Percentiles rank a stretch among this genome's conserved stretches.
Conservation (phyloP, 1,140 invertebrate species). For the Limonius californicus region DNA sequence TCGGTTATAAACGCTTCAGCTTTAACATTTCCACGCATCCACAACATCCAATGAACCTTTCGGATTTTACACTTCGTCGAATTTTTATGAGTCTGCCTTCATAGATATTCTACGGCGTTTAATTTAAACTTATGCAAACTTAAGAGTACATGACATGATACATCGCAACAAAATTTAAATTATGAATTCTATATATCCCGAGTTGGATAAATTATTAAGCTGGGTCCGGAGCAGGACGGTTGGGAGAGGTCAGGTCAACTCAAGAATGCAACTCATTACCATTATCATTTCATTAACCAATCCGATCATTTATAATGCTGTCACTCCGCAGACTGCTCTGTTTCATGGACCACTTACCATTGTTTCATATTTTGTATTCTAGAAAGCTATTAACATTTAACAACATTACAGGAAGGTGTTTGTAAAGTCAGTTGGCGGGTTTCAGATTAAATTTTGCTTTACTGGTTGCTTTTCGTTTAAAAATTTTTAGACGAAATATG, state of each 20-base stretch:
- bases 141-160: slow-evolving; percentile 2
- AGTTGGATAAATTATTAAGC: slow-evolving; percentile 26
- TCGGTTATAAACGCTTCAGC: no score
- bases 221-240: slow-evolving; percentile 19
- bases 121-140: slow-evolving; percentile 4
- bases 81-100: not conserved
- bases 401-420: no score
- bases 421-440: no score
- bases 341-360: not conserved
- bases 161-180: slow-evolving; percentile 1
- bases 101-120: slow-evolving; percentile 2
- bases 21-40: no score
- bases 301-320: slow-evolving; percentile 41
- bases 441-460: no score
- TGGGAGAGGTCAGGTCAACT: slow-evolving; percentile 32
- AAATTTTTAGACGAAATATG: no score
- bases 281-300: slow-evolving; percentile 42
- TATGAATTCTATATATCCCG: not conserved
- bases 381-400: no score
- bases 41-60: no score
- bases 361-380: no score
- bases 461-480: no score
- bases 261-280: slow-evolving; percentile 39
- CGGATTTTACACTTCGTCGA: no score
- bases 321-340: slow-evolving; percentile 24